These are phyloP conservation scores for Silurus glanis DNA, from an alignment of 2,113 vertebrate genomes.

Conservation along the genomic window DNA sequence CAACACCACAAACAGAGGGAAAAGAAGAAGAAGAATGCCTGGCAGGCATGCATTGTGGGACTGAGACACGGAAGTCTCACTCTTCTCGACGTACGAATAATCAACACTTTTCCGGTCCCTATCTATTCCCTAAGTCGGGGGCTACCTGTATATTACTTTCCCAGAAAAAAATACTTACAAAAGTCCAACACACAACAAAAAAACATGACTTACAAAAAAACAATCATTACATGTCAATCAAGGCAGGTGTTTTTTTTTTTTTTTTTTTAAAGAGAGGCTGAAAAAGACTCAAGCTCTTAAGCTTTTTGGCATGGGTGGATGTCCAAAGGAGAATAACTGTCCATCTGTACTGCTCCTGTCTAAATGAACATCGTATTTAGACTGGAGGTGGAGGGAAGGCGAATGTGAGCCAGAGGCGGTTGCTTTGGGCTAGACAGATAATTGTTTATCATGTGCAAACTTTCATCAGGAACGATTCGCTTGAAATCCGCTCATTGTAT, in stretches of 20 bases:
- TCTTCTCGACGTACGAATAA: too few species aligned
- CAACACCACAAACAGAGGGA: too few species aligned
- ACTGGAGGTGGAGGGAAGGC: constrained; percentile 52
- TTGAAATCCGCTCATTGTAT: constrained; percentile 75
- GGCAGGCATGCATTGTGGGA: too few species aligned
- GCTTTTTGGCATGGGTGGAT: constrained; percentile 63
- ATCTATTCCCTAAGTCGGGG: too few species aligned
- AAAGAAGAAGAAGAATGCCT: too few species aligned
- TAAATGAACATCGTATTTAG: constrained; percentile 76
- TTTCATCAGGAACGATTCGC: constrained; percentile 71
- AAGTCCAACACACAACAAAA: neutral
- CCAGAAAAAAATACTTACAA: neutral
- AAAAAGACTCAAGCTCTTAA: constrained; percentile 44
- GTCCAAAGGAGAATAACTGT: constrained; percentile 67
- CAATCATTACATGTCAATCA: neutral
- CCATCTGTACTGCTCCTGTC: constrained; percentile 70
- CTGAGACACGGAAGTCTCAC: too few species aligned
- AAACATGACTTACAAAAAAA: neutral
- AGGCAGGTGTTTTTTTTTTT: neutral
- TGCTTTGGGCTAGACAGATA: constrained; percentile 73
- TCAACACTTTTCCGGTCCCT: too few species aligned
- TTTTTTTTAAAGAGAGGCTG: neutral
- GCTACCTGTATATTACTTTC: neutral
- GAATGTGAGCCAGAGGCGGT: constrained; percentile 24
- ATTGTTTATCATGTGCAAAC: constrained; percentile 78